phyloP scores from a whole-genome alignment of 2,888 invertebrate species.

The Tupiocoris notatus region DNA sequence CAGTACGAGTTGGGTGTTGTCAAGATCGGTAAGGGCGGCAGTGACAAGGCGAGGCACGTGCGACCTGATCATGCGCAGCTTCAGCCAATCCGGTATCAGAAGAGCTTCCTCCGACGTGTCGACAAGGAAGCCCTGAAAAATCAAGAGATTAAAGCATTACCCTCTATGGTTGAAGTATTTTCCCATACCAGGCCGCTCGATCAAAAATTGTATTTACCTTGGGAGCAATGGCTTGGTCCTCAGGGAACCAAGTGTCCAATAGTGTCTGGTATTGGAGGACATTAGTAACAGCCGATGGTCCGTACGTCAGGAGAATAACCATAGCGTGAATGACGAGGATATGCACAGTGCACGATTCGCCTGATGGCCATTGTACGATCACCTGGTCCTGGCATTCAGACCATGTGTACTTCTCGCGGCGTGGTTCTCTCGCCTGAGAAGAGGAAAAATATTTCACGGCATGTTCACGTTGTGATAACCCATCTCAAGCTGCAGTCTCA shows the following conservation, averaged over 20 bases:
- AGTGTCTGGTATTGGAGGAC: conserved; percentile 57
- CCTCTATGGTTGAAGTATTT: no score
- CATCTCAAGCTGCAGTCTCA: no score
- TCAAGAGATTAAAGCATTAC: no score
- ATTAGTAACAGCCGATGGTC: conserved; percentile 54
- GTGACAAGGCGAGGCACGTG: conserved; percentile 77
- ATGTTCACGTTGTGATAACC: no score
- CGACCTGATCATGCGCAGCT: conserved; percentile 79
- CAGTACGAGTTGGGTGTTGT: conserved; percentile 83
- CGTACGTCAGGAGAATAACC: conserved; percentile 75
- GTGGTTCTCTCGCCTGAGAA: conserved; percentile 62
- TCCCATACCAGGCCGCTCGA: no score
- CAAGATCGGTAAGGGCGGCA: conserved; percentile 80
- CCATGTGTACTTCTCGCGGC: conserved; percentile 63
- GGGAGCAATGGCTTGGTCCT: conserved; percentile 65
- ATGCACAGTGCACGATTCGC: conserved; percentile 72
- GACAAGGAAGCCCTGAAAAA: conserved; percentile 64
- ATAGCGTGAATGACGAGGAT: conserved; percentile 80
- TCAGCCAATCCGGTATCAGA: conserved; percentile 89
- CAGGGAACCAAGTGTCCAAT: conserved; percentile 84
- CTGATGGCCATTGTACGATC: conserved; percentile 72
- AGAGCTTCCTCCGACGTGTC: conserved; percentile 78
- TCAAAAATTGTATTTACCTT: conserved; percentile 53
- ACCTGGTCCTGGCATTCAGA: conserved; percentile 74
- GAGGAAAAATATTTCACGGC: no score